Percentiles rank a stretch among this genome's conserved stretches.
phyloP scores from a whole-genome alignment of 2,797 vertebrate genomes.

The Crenuchus spilurus region DNA sequence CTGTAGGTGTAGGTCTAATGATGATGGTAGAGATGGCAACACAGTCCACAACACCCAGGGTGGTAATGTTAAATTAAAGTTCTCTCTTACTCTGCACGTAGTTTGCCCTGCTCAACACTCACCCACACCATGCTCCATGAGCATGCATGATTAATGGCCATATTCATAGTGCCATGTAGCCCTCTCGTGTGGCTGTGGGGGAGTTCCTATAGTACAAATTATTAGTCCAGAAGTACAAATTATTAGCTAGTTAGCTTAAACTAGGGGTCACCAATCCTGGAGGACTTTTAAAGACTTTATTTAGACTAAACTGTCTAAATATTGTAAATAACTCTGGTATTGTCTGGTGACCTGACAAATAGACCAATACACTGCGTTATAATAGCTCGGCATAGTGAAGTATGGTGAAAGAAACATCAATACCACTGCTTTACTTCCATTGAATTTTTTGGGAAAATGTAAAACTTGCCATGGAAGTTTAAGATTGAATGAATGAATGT shows the following conservation, averaged over 20 bases:
- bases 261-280: too few species aligned
- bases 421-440: background rate
- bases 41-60: background rate
- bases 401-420: background rate
- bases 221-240: too few species aligned
- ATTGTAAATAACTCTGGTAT: too few species aligned
- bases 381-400: too few species aligned
- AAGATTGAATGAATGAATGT: too few species aligned
- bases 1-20: slow-evolving; percentile 24
- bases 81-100: background rate
- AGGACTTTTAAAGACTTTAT: too few species aligned
- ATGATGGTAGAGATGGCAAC: background rate
- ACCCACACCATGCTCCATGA: background rate
- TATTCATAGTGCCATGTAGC: background rate
- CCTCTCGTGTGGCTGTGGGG: background rate
- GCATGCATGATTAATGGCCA: slow-evolving; percentile 26
- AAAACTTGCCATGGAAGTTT: background rate
- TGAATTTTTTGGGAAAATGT: background rate
- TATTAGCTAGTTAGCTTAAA: too few species aligned
- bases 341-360: background rate
- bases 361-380: background rate
- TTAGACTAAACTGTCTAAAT: too few species aligned
- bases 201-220: background rate
- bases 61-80: slow-evolving; percentile 32
- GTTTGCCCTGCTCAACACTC: background rate